Conservation (phyloP, 1,140 invertebrate genomes). For the Hirudo medicinalis region DNA sequence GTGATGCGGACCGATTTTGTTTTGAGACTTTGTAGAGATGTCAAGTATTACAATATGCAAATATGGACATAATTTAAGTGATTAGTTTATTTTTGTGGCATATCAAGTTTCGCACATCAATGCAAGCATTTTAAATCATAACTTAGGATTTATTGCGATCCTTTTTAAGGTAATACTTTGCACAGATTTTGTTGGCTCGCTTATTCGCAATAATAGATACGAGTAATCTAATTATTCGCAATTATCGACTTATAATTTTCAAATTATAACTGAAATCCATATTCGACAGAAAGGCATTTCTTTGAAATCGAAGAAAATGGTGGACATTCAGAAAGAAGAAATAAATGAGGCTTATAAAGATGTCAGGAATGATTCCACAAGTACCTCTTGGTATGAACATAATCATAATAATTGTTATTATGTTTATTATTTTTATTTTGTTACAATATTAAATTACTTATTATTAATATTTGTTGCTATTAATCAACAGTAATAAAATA, state of each 20-base stretch:
- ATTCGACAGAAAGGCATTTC: background rate
- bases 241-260: background rate
- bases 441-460: background rate
- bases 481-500: no score
- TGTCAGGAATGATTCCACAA: background rate
- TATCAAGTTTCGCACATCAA: background rate
- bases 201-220: background rate
- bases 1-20: no score
- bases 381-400: background rate
- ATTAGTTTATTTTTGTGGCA: background rate
- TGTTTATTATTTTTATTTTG: background rate
- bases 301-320: background rate
- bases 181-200: background rate
- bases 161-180: no score
- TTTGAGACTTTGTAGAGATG: background rate
- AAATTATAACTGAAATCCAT: no score
- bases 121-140: background rate
- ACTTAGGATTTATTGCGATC: background rate
- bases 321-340: conserved; percentile 7
- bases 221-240: background rate
- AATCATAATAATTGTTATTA: background rate
- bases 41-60: background rate
- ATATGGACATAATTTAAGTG: background rate
- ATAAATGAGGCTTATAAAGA: background rate
- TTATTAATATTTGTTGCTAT: background rate